These are phyloP conservation scores for Cerastis rubricosa DNA, from an alignment of 2,888 invertebrate species.

Conservation along the genomic window DNA sequence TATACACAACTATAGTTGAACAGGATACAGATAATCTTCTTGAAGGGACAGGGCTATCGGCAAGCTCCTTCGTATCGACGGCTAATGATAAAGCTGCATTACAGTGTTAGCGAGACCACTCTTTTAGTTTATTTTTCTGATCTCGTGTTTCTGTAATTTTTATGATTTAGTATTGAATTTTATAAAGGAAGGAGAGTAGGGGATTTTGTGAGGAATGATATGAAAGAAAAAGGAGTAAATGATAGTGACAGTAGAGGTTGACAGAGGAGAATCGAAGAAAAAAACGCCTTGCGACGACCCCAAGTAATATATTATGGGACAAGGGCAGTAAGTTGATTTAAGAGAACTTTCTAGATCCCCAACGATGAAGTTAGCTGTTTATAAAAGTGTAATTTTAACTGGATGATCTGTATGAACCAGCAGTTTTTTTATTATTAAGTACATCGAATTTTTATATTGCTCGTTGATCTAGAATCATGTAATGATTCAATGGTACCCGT, in stretches of 20 bases:
- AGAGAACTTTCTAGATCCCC: not conserved
- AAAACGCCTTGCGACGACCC: too few species aligned
- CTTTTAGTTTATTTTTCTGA: not conserved
- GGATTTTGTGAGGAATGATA: too few species aligned
- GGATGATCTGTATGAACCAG: not conserved
- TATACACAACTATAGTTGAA: not conserved
- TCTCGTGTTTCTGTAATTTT: not conserved
- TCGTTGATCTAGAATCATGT: not conserved
- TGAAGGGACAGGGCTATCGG: not conserved
- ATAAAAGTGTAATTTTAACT: not conserved
- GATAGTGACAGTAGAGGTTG: too few species aligned
- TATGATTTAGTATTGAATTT: not conserved
- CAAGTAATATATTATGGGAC: too few species aligned
- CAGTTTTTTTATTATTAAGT: not conserved
- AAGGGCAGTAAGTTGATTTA: not conserved
- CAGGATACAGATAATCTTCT: constrained; percentile 17
- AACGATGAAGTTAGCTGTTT: not conserved
- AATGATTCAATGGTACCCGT: not conserved
- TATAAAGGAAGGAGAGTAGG: not conserved
- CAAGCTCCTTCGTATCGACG: not conserved
- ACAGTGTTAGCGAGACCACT: not conserved
- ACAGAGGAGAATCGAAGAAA: too few species aligned
- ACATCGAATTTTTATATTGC: fast-evolving
- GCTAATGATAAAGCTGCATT: not conserved
- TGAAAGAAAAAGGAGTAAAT: too few species aligned